phyloP scores from a whole-genome alignment of 2,888 invertebrate genomes.

The Dynastes tityus region DNA sequence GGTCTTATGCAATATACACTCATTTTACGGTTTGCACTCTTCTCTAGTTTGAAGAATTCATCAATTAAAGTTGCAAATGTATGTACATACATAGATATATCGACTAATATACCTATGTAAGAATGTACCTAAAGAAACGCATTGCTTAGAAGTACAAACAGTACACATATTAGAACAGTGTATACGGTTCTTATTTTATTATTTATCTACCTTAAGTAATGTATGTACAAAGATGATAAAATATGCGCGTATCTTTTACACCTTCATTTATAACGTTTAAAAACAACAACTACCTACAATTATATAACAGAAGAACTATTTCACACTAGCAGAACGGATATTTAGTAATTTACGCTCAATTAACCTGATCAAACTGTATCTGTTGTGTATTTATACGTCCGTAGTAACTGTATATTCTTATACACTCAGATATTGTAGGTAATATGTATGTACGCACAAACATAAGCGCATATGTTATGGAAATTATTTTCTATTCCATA shows the following conservation, averaged over 20 bases:
- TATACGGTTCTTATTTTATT: too few relatives aligned
- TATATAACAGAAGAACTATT: slow-evolving; percentile 9
- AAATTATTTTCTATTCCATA: neutral
- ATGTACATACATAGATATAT: too few relatives aligned
- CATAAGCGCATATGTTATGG: neutral
- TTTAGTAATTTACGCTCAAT: slow-evolving; percentile 32
- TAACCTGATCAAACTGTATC: slow-evolving; percentile 17
- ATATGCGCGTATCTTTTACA: neutral
- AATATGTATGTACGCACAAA: neutral
- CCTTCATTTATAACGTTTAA: neutral
- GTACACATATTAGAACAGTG: too few relatives aligned
- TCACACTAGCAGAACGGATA: slow-evolving; percentile 18
- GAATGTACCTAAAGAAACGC: too few relatives aligned
- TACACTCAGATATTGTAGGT: neutral
- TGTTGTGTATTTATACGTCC: slow-evolving; percentile 28
- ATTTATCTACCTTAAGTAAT: too few relatives aligned
- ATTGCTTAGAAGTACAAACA: too few relatives aligned
- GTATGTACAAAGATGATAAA: neutral
- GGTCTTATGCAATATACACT: slow-evolving; percentile 23
- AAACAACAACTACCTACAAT: slow-evolving; percentile 2
- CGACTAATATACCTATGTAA: too few relatives aligned
- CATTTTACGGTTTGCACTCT: slow-evolving; percentile 21
- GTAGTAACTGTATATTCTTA: slow-evolving; percentile 6
- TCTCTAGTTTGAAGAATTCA: neutral
- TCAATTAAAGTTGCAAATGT: too few relatives aligned